Conservation (phyloP, 2,888 invertebrate species). For the Melanostoma scalare region DNA sequence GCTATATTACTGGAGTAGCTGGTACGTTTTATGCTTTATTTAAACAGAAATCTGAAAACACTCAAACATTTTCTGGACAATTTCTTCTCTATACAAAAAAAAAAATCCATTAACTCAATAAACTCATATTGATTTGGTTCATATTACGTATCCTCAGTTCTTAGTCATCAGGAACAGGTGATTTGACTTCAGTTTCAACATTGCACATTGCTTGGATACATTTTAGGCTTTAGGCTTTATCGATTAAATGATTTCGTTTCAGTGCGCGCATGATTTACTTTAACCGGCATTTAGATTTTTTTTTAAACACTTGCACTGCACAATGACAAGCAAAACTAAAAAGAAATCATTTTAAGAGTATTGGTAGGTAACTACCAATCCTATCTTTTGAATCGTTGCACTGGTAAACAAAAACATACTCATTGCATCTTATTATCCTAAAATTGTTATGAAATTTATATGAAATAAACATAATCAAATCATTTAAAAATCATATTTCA, state of each 20-base stretch:
- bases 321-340: neutral
- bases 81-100: too few relatives aligned
- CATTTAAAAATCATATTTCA: slow-evolving; percentile 1
- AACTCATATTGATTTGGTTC: too few relatives aligned
- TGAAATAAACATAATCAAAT: too few relatives aligned
- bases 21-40: neutral
- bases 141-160: too few relatives aligned
- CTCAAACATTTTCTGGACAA: neutral
- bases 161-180: slow-evolving; percentile 6
- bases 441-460: too few relatives aligned
- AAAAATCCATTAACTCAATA: too few relatives aligned
- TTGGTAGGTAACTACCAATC: too few relatives aligned
- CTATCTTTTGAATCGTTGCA: too few relatives aligned
- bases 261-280: slow-evolving; percentile 33
- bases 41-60: neutral
- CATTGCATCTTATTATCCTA: too few relatives aligned
- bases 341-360: too few relatives aligned
- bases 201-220: slow-evolving; percentile 15
- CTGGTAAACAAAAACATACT: too few relatives aligned
- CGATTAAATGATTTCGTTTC: slow-evolving; percentile 37
- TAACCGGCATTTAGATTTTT: slow-evolving; percentile 36
- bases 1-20: neutral
- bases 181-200: slow-evolving; percentile 16
- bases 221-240: slow-evolving; percentile 33
- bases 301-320: neutral